phyloP scores from a whole-genome alignment of 2,113 vertebrate species.

The Nansenia antarctica region DNA sequence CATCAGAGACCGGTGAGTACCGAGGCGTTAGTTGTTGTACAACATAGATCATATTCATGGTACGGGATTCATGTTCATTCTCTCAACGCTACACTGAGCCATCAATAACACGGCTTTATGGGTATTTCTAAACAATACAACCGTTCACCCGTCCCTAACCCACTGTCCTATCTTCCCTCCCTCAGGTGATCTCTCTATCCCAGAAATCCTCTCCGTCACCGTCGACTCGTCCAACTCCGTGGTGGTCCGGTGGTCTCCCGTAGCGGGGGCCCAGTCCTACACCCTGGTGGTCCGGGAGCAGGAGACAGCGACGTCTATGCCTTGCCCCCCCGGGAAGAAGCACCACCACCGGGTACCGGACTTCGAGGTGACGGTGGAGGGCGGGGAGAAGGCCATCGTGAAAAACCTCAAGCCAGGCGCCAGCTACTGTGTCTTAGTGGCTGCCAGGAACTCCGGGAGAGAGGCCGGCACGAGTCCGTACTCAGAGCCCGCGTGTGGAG shows the following conservation, averaged over 20 bases:
- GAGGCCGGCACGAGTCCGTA: slow-evolving; percentile 15
- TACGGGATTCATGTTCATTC: not conserved
- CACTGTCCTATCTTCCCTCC: not conserved
- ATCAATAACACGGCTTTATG: not conserved
- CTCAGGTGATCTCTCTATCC: slow-evolving; percentile 1
- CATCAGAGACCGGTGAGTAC: slow-evolving; percentile 40
- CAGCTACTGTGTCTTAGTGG: slow-evolving; percentile 55
- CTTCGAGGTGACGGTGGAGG: slow-evolving; percentile 45
- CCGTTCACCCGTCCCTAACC: not conserved
- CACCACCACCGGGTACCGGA: slow-evolving; percentile 11
- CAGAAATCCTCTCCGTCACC: slow-evolving; percentile 45
- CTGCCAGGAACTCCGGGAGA: slow-evolving; percentile 24
- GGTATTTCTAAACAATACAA: not conserved
- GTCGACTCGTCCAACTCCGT: slow-evolving; percentile 38
- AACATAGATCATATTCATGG: not conserved
- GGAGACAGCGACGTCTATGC: slow-evolving; percentile 3
- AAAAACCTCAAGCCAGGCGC: slow-evolving; percentile 37
- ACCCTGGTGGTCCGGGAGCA: slow-evolving; percentile 38
- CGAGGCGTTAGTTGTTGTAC: not conserved
- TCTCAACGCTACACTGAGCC: not conserved
- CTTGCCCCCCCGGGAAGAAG: not conserved
- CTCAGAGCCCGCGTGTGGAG: slow-evolving; percentile 48
- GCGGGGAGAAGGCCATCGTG: slow-evolving; percentile 28
- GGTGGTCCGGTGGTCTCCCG: slow-evolving; percentile 43
- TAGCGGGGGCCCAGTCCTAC: slow-evolving; percentile 38